phyloP scores from a whole-genome alignment of 2,797 vertebrate species.

The Coreius guichenoti region DNA sequence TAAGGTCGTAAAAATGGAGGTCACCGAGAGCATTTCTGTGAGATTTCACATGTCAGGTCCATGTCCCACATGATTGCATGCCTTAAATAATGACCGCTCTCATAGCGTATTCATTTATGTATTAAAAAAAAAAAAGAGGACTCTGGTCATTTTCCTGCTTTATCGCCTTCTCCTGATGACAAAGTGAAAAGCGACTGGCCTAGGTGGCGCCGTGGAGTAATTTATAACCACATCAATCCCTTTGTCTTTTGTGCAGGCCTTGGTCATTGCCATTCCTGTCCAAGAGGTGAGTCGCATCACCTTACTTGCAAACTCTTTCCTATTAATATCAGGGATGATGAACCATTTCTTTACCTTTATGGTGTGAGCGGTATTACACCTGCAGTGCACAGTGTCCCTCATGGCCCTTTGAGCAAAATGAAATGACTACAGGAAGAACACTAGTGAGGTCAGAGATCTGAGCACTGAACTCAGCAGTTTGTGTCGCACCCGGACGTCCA shows the following conservation, averaged over 20 bases:
- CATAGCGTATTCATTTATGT: conserved; percentile 87
- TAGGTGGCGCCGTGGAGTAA: conserved; percentile 85
- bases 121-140: conserved; percentile 76
- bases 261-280: conserved; percentile 84
- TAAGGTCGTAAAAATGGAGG: conserved; percentile 79
- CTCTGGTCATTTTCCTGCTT: conserved; percentile 81
- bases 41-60: conserved; percentile 73
- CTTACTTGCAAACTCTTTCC: conserved; percentile 79
- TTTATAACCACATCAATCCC: conserved; percentile 86
- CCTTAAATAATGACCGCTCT: conserved; percentile 83
- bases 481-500: neutral
- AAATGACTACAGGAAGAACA: conserved; percentile 50
- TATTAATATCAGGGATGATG: conserved; percentile 81
- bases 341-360: conserved; percentile 80
- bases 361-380: conserved; percentile 74
- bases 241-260: conserved; percentile 81
- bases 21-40: conserved; percentile 70
- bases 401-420: conserved; percentile 71
- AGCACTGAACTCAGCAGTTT: neutral
- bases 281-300: conserved; percentile 83
- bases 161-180: conserved; percentile 81
- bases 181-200: conserved; percentile 78
- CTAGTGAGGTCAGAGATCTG: conserved; percentile 47
- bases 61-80: conserved; percentile 70
- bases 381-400: conserved; percentile 71